These are phyloP conservation scores for Thalassophryne amazonica DNA, from an alignment of 2,797 vertebrate species.

Conservation along the genomic window DNA sequence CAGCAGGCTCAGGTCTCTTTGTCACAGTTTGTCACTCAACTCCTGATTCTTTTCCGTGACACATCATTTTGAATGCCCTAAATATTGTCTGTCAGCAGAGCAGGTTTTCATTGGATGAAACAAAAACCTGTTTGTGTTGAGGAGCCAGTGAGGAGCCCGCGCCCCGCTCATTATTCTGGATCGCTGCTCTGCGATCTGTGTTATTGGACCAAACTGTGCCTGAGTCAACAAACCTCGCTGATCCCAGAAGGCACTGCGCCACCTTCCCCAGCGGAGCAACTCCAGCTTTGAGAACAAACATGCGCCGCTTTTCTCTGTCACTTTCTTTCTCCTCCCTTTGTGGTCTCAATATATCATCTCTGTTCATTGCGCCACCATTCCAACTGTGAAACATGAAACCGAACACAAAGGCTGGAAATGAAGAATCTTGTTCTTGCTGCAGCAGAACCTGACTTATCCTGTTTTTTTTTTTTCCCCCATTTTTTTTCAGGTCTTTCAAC, in stretches of 20 bases:
- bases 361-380: slow-evolving; percentile 14
- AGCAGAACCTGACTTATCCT: not conserved
- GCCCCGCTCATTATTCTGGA: slow-evolving; percentile 26
- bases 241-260: slow-evolving; percentile 54
- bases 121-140: slow-evolving; percentile 36
- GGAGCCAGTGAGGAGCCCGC: too few relatives aligned
- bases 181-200: slow-evolving; percentile 44
- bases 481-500: too few relatives aligned
- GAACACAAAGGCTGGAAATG: slow-evolving; percentile 15
- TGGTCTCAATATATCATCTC: slow-evolving; percentile 2
- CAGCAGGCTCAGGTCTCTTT: too few relatives aligned
- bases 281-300: slow-evolving; percentile 63
- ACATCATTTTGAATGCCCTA: not conserved
- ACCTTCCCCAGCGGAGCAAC: slow-evolving; percentile 52
- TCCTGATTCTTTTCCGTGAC: too few relatives aligned
- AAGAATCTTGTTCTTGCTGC: slow-evolving; percentile 23
- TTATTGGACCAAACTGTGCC: slow-evolving; percentile 30
- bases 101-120: slow-evolving; percentile 39
- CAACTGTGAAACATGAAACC: slow-evolving; percentile 26
- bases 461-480: not conserved
- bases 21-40: too few relatives aligned
- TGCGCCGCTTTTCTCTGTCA: slow-evolving; percentile 1
- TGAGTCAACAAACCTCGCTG: slow-evolving; percentile 39
- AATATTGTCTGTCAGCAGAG: slow-evolving; percentile 11
- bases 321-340: not conserved